These are phyloP conservation scores for Marmota monax DNA, from an alignment of 2,113 vertebrate genomes.

Conservation along the genomic window DNA sequence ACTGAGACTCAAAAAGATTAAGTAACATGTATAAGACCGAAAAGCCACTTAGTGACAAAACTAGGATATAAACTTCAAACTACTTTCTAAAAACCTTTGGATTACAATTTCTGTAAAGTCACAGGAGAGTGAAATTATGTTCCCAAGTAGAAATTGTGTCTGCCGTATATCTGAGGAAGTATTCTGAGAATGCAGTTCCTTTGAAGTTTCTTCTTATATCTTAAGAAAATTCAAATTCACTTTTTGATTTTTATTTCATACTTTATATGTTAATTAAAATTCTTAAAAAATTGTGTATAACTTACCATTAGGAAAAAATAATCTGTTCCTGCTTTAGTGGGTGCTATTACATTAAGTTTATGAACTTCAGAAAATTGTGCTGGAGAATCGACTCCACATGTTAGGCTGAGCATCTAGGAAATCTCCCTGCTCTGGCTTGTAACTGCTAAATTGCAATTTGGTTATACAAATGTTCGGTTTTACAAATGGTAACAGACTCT, in stretches of 20 bases:
- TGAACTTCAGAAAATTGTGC: neutral
- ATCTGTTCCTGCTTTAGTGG: neutral
- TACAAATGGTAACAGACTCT: neutral
- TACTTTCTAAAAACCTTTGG: neutral
- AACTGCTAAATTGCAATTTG: neutral
- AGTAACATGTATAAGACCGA: constrained; percentile 6
- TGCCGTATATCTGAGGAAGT: neutral
- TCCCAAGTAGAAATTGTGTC: neutral
- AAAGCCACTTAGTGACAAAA: neutral
- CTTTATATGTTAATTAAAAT: neutral
- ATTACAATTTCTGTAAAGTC: neutral
- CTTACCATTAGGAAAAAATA: neutral
- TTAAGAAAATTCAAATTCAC: neutral
- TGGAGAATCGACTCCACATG: neutral
- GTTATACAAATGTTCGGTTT: neutral
- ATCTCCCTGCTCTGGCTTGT: neutral
- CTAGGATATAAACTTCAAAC: neutral
- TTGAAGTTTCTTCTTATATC: neutral
- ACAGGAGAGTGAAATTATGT: neutral
- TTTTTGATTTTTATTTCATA: neutral
- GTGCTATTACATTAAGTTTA: neutral
- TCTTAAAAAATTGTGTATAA: neutral
- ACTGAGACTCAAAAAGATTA: constrained; percentile 24
- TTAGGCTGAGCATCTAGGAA: neutral
- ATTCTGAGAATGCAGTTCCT: neutral